Conservation (phyloP, 2,113 vertebrate species). For the Gadus chalcogrammus region DNA sequence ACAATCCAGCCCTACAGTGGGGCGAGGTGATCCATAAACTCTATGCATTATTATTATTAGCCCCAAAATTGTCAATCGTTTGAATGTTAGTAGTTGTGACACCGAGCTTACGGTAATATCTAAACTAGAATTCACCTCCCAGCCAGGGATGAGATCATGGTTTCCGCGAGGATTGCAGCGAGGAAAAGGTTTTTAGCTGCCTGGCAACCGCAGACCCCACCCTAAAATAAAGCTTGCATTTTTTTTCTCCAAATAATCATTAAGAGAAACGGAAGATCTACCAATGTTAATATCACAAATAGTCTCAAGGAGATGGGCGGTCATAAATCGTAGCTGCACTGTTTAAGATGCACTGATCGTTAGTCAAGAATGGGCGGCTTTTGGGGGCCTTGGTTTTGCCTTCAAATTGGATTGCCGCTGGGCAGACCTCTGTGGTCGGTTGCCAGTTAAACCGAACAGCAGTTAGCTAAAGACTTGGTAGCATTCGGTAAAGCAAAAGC, state of each 20-base stretch:
- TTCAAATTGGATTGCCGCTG: slow-evolving; percentile 28
- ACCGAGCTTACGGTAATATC: slow-evolving; percentile 56
- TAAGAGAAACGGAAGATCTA: slow-evolving; percentile 20
- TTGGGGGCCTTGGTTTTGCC: slow-evolving; percentile 37
- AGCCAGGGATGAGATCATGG: slow-evolving; percentile 68
- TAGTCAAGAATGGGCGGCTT: slow-evolving; percentile 31
- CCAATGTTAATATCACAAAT: slow-evolving; percentile 3
- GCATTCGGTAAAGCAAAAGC: slow-evolving; percentile 15
- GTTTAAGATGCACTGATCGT: slow-evolving; percentile 18
- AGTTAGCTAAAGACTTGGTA: not conserved
- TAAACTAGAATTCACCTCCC: slow-evolving; percentile 65
- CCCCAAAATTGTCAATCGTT: not conserved
- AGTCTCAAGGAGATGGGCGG: slow-evolving; percentile 14
- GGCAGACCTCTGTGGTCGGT: slow-evolving; percentile 29
- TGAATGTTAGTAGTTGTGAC: slow-evolving; percentile 8
- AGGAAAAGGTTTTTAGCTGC: slow-evolving; percentile 46
- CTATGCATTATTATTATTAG: too few relatives aligned
- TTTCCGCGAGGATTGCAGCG: slow-evolving; percentile 53
- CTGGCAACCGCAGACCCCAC: slow-evolving; percentile 70
- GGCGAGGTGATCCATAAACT: too few relatives aligned
- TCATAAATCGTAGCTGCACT: not conserved
- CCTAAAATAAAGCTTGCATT: slow-evolving; percentile 53
- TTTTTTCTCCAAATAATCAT: slow-evolving; percentile 39
- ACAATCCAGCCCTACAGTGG: not conserved
- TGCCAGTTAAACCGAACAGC: slow-evolving; percentile 28